Evolutionary conservation across 2,888 invertebrate genomes (phyloP), one percentile per base, ranked within the genome.

Genomic region (Melieria crassipennis): DNA sequence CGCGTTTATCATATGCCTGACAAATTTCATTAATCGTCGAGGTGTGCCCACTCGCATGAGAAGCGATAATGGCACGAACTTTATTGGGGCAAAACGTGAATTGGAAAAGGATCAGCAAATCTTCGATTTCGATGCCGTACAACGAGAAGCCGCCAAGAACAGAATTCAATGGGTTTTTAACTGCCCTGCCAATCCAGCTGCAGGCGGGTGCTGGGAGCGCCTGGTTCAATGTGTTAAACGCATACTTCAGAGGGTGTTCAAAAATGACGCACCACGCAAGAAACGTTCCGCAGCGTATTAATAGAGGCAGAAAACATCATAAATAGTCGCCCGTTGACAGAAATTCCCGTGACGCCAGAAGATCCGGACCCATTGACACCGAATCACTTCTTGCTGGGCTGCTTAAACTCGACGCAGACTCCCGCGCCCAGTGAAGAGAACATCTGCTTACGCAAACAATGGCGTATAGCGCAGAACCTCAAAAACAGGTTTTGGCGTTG

Each of bases 121-220:
- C 16, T 66, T 72, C 52, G 72, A 74, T 52, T 57, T 67, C 6
- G 30, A 70, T n/a, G n/a, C 50, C 43, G 73, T 73, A 47, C 50
- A 60, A 46, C 48, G 47, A n/a, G 52, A 65, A 13, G 10, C 68
- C 16, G 50, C 71, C 2, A 62, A 65, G 30, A 30, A 63, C 10
- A 63, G 68, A 50, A 76, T 75, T 10, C 66, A 73, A 43, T 75
- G 69, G 70, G 42, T 65, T 9, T 16, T 75, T 73, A 77, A 75
- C 61, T 71, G 65, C 43, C 73, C 71, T 16, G 65, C 30, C 10
- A 75, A 76, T 10, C 74, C 75, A 0, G 69, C 69, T 43, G 75
- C 78, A 68, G 79, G 77, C 7, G 79, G 79, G 1, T 71, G 76
- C 43, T 78, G 79, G 78, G 76, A 76, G 57, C 68, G 73, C 3